These are phyloP conservation scores for Cephalopterus ornatus DNA, from an alignment of 2,113 vertebrate species.

Conservation along the genomic window DNA sequence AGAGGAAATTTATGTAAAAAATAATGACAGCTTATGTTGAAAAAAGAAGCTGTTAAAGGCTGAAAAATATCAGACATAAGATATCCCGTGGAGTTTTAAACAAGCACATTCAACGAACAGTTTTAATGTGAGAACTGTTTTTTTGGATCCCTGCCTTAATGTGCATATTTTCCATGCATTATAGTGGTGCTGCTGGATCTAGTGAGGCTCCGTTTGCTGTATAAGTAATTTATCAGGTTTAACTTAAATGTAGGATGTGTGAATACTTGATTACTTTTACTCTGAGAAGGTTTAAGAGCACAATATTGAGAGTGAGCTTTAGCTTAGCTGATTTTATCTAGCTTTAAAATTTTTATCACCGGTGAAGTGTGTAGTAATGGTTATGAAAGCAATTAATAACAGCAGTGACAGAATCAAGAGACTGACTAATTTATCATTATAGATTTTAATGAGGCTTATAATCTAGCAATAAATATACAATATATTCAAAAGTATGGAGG, in stretches of 20 bases:
- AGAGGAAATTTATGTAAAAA: background rate
- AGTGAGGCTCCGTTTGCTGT: background rate
- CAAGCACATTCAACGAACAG: background rate
- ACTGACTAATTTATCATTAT: slow-evolving; percentile 65
- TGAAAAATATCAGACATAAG: background rate
- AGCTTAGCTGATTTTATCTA: slow-evolving; percentile 55
- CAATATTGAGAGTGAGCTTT: background rate
- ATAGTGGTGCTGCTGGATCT: background rate
- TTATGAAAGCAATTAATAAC: slow-evolving; percentile 69
- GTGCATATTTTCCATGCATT: background rate
- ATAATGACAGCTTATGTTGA: background rate
- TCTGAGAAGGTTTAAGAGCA: background rate
- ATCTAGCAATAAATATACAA: slow-evolving; percentile 61
- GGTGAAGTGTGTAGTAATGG: slow-evolving; percentile 39
- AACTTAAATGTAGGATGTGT: background rate
- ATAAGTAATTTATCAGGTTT: slow-evolving; percentile 34
- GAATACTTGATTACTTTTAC: slow-evolving; percentile 22
- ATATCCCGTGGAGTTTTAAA: background rate
- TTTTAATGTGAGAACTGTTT: background rate
- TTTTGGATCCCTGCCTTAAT: background rate
- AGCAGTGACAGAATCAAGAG: slow-evolving; percentile 49
- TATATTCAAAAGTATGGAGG: slow-evolving; percentile 36
- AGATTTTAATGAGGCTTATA: slow-evolving; percentile 68
- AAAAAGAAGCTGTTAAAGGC: background rate
- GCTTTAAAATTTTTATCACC: slow-evolving; percentile 61